A percentile compares a stretch with the other conserved stretches of the same genome.
phyloP scores from a whole-genome alignment of 1,140 invertebrate species.

The Samia ricini region DNA sequence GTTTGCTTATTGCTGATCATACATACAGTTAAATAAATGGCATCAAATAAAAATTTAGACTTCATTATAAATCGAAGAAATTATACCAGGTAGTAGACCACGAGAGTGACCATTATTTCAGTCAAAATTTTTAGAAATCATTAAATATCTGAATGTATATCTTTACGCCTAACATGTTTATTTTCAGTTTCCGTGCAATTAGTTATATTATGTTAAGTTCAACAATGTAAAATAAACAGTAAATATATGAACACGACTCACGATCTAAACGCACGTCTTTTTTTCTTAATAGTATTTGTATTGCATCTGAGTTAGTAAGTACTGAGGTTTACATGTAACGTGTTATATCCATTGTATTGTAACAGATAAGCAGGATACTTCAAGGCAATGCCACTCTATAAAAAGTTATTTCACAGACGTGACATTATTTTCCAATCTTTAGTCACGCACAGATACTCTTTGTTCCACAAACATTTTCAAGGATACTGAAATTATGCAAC shows the following conservation, averaged over 20 bases:
- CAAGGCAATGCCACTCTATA: not conserved
- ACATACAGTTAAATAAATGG: too few relatives aligned
- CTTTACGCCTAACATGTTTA: not conserved
- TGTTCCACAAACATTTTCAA: slow-evolving; percentile 1
- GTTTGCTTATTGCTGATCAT: too few relatives aligned
- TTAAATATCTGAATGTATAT: too few relatives aligned
- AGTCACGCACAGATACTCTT: slow-evolving; percentile 1
- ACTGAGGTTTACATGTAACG: not conserved
- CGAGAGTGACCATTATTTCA: too few relatives aligned
- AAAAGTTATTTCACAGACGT: slow-evolving; percentile 1
- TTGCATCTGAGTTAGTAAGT: not conserved
- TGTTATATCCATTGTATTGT: slow-evolving; percentile 1
- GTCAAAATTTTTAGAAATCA: too few relatives aligned
- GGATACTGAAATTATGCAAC: not conserved
- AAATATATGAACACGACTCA: slow-evolving; percentile 33
- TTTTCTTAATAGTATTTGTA: not conserved
- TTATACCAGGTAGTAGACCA: too few relatives aligned
- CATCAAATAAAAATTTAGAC: too few relatives aligned
- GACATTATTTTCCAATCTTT: slow-evolving; percentile 1
- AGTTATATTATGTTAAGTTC: slow-evolving; percentile 25
- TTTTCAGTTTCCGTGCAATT: slow-evolving; percentile 5
- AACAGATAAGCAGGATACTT: not conserved
- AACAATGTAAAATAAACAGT: slow-evolving; percentile 37
- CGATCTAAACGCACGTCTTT: slow-evolving; percentile 11
- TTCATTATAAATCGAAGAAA: too few relatives aligned